These are phyloP conservation scores for Scaptomyza cyrtandrae DNA, from an alignment of 2,888 invertebrate species.

Conservation along the genomic window DNA sequence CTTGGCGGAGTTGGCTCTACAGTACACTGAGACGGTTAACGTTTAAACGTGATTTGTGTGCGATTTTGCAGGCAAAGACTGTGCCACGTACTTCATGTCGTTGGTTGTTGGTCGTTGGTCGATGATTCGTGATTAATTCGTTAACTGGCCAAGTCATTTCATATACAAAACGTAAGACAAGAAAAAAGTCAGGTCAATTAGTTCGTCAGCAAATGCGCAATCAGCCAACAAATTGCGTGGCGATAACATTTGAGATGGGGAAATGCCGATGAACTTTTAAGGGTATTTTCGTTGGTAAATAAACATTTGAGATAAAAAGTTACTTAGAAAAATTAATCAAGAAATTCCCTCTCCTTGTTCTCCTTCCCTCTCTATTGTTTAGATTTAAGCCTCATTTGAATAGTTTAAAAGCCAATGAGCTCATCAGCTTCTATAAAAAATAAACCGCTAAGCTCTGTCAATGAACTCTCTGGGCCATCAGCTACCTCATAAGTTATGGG, in stretches of 20 bases:
- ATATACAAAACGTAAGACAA: constrained; percentile 9
- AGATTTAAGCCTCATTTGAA: neutral
- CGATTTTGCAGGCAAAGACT: constrained; percentile 45
- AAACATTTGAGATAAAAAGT: too few species aligned
- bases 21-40: neutral
- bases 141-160: constrained; percentile 28
- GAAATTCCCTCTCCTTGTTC: too few species aligned
- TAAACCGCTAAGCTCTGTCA: constrained; percentile 7
- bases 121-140: constrained; percentile 68
- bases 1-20: constrained; percentile 30
- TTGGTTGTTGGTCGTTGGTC: constrained; percentile 23
- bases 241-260: neutral
- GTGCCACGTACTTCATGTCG: constrained; percentile 59
- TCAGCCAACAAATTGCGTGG: constrained; percentile 17
- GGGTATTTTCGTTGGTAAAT: too few species aligned
- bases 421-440: constrained; percentile 7
- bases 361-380: too few species aligned
- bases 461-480: constrained; percentile 54
- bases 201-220: constrained; percentile 16
- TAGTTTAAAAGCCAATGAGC: constrained; percentile 21
- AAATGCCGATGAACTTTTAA: neutral
- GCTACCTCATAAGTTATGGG: neutral
- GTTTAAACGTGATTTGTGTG: constrained; percentile 62
- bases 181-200: constrained; percentile 37
- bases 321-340: too few species aligned